Evolutionary conservation across 2,113 vertebrate species (phyloP).

Genomic region (Saccopteryx leptura): DNA sequence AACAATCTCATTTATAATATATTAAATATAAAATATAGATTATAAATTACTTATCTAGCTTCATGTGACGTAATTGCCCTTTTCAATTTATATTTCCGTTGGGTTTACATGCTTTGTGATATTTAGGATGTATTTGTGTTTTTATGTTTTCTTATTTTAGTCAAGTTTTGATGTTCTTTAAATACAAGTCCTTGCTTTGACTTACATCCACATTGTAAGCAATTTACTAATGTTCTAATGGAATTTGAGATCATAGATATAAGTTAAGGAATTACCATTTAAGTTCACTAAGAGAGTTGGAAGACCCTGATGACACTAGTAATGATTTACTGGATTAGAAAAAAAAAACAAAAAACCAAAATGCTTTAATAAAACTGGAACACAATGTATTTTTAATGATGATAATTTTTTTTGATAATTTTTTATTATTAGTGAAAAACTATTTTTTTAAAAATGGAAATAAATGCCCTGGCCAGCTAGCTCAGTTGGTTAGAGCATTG

Average conservation of each 20-base stretch:
- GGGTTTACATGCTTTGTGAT: not conserved
- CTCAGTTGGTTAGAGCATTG: no score
- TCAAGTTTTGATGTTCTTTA: constrained; percentile 43
- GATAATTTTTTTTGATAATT: not conserved
- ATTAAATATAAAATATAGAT: constrained; percentile 63
- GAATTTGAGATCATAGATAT: not conserved
- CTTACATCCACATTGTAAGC: not conserved
- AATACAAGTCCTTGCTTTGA: constrained; percentile 32
- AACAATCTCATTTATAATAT: constrained; percentile 21
- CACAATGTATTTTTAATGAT: not conserved
- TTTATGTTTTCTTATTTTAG: constrained; percentile 28
- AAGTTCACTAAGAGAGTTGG: not conserved
- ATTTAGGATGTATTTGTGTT: not conserved
- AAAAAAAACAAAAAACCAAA: not conserved
- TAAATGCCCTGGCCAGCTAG: not conserved
- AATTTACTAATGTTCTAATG: constrained; percentile 16
- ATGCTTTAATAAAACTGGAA: not conserved
- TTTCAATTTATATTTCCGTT: not conserved
- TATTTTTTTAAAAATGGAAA: not conserved
- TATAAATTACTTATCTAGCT: constrained; percentile 49
- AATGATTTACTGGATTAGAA: not conserved
- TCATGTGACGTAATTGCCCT: not conserved
- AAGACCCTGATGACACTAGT: not conserved
- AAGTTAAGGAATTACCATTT: not conserved
- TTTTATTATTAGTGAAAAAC: not conserved